Conservation (phyloP, 2,888 invertebrate genomes). For the Ectemnius cavifrons region DNA sequence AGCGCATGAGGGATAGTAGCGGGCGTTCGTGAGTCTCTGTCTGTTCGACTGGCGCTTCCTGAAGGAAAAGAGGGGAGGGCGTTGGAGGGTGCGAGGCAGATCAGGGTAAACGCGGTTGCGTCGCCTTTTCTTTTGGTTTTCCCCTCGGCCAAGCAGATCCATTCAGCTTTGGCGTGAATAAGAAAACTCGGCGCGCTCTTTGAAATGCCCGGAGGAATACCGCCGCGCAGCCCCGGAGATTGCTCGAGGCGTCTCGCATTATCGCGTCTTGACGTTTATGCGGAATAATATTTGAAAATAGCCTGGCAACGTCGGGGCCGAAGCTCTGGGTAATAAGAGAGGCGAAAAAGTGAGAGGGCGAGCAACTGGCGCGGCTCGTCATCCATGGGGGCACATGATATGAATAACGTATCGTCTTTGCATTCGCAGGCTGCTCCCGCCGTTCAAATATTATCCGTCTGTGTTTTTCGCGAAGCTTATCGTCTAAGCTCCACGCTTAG, state of each 20-base stretch:
- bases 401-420: too few species aligned
- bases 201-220: neutral
- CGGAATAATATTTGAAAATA: constrained; percentile 6
- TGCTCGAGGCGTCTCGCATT: neutral
- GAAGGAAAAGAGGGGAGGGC: too few species aligned
- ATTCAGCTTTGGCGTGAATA: constrained; percentile 27
- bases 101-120: neutral
- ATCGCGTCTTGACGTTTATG: neutral
- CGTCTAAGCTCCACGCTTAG: too few species aligned
- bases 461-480: too few species aligned
- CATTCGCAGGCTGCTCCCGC: too few species aligned
- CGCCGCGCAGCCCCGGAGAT: neutral
- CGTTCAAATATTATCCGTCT: too few species aligned
- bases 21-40: too few species aligned
- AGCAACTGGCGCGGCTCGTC: constrained; percentile 1
- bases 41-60: too few species aligned
- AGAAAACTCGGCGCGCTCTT: constrained; percentile 19
- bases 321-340: neutral
- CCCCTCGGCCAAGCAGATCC: constrained; percentile 17
- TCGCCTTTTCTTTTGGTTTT: constrained; percentile 12
- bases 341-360: too few species aligned
- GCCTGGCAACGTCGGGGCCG: neutral
- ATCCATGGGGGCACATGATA: too few species aligned
- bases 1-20: too few species aligned
- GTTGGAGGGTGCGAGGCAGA: too few species aligned